These are phyloP conservation scores for Amphimallon solstitiale DNA, from an alignment of 2,888 invertebrate species.

Conservation along the genomic window DNA sequence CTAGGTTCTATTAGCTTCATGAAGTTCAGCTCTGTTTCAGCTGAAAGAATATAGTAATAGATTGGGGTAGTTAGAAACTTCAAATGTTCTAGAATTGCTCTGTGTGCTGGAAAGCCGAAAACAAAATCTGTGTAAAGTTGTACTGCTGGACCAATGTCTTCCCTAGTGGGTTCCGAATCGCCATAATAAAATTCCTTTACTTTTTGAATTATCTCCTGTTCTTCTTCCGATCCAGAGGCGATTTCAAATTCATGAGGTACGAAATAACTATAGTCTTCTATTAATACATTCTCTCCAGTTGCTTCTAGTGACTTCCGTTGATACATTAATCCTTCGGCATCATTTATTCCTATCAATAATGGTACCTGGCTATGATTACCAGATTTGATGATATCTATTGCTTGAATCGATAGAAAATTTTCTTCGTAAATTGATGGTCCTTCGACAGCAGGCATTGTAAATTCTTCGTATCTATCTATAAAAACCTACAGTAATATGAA, in stretches of 20 bases:
- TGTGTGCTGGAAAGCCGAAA: constrained; percentile 25
- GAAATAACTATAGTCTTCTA: constrained; percentile 4
- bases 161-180: not conserved
- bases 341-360: not conserved
- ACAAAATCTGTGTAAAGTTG: constrained; percentile 14
- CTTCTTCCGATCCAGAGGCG: not conserved
- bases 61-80: not conserved
- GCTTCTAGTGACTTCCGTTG: not conserved
- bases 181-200: constrained; percentile 25
- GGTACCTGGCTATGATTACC: not conserved
- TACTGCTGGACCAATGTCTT: constrained; percentile 1
- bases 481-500: no score
- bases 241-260: not conserved
- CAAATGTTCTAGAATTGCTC: constrained; percentile 12
- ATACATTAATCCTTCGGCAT: not conserved
- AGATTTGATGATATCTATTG: constrained; percentile 1
- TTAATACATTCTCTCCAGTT: not conserved
- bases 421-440: not conserved
- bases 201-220: not conserved
- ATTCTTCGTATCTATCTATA: no score
- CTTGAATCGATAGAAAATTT: not conserved
- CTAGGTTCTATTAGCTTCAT: not conserved
- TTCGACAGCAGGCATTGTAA: not conserved
- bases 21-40: constrained; percentile 11
- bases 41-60: constrained; percentile 30